These are phyloP conservation scores for Caenorhabditis parvicauda DNA, from an alignment of 2,888 invertebrate genomes.

Conservation along the genomic window DNA sequence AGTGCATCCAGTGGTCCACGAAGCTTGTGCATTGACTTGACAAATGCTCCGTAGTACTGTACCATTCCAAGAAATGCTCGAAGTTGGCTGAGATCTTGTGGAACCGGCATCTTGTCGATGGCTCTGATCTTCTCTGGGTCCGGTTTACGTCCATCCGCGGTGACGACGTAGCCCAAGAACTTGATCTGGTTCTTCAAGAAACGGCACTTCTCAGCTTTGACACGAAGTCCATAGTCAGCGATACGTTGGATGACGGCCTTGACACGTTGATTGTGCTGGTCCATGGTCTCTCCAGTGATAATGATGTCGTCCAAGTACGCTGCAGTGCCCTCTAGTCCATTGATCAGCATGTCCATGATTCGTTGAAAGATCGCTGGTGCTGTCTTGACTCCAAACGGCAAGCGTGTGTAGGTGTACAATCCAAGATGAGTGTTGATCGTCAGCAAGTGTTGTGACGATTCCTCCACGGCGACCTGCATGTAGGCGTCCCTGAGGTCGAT, in stretches of 20 bases:
- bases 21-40: slow-evolving; percentile 10
- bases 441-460: slow-evolving; percentile 19
- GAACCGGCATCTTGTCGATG: too few species aligned
- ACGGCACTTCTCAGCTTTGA: slow-evolving; percentile 32
- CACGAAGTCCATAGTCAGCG: slow-evolving; percentile 25
- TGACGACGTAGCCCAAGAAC: slow-evolving; percentile 34
- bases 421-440: slow-evolving; percentile 44
- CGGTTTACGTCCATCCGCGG: slow-evolving; percentile 18
- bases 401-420: slow-evolving; percentile 28
- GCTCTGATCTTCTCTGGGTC: slow-evolving; percentile 25
- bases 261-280: slow-evolving; percentile 21
- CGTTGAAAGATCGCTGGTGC: slow-evolving; percentile 41
- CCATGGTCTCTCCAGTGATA: slow-evolving; percentile 12
- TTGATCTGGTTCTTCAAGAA: slow-evolving; percentile 22
- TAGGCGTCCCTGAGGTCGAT: too few species aligned
- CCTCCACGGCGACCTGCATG: too few species aligned
- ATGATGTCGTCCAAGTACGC: slow-evolving; percentile 42
- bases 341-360: slow-evolving; percentile 29
- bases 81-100: too few species aligned
- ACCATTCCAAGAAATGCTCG: too few species aligned
- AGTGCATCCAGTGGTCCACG: too few species aligned
- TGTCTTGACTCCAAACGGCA: slow-evolving; percentile 44
- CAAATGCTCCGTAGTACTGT: too few species aligned
- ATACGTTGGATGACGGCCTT: slow-evolving; percentile 18
- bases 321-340: slow-evolving; percentile 19